Evolutionary conservation across 2,797 vertebrate genomes (phyloP).

Genomic region (Columba guinea): DNA sequence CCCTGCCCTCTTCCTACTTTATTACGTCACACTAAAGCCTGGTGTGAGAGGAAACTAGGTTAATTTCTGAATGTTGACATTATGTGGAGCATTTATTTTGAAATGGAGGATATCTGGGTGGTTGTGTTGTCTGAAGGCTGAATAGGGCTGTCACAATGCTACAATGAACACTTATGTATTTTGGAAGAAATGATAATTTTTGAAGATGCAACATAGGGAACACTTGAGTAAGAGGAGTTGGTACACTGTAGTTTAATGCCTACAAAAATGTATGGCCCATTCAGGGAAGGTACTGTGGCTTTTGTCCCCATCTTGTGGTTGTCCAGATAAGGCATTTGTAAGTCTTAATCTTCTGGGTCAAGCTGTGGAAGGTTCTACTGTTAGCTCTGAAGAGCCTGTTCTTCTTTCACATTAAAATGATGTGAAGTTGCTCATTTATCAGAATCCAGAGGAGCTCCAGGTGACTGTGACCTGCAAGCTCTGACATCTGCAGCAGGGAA

Average conservation of each 20-base stretch:
- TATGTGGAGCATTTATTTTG: not conserved
- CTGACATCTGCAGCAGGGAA: not conserved
- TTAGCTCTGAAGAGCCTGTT: not conserved
- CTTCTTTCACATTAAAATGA: not conserved
- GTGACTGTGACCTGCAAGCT: not conserved
- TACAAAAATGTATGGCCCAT: slow-evolving; percentile 16
- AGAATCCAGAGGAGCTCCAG: not conserved
- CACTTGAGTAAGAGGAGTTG: not conserved
- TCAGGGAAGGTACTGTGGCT: slow-evolving; percentile 26
- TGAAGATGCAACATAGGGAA: not conserved
- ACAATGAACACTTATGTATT: not conserved
- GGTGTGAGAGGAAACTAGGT: not conserved
- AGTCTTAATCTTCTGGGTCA: not conserved
- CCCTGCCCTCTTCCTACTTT: not conserved
- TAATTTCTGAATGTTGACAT: not conserved
- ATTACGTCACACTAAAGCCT: not conserved
- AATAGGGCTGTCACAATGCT: not conserved
- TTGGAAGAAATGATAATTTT: not conserved
- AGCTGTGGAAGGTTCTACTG: not conserved
- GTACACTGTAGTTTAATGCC: not conserved
- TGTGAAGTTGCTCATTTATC: slow-evolving; percentile 12
- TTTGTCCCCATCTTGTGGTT: slow-evolving; percentile 71
- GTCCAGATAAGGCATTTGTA: not conserved
- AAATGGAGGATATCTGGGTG: not conserved
- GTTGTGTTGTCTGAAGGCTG: not conserved